Evolutionary conservation across 1,140 invertebrate genomes (phyloP), one percentile per base, ranked within the genome.

Genomic region (Thalassaphorura encarpata): DNA sequence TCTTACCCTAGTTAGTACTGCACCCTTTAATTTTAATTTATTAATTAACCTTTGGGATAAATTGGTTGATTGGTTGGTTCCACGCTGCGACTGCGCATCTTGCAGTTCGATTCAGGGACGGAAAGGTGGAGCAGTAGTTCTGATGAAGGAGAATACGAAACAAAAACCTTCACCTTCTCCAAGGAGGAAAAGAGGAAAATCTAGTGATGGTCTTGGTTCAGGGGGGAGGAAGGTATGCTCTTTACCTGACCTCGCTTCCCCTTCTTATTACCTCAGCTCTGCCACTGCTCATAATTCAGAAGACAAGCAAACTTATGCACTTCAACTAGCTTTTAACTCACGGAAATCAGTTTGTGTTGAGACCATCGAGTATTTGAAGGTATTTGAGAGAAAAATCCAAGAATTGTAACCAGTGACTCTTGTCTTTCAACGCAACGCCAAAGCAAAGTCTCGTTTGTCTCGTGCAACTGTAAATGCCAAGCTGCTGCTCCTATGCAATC

Each of bases 91-190:
- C 24, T 29, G 49, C 29, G 33, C 49, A 51, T n/a, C n/a, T n/a
- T 21, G 52, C 54, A 42, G 46, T 59, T 56, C 52, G 56, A 56
- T 42, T 58, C 53, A 19, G 23, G 53, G 52, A 55, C 53, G 55
- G 63, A 40, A 28, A 36, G 45, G 24, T 50, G 52, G 33, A 65
- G 48, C 33, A 60, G 54, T 60, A 65, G 63, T 56, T 65, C 63
- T 27, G 63, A 65, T 46, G 60, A 61, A 52, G 63, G 63, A 40
- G 60, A 62, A n/a, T 65, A 65, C 43, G 63, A 65, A 27, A 65
- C 55, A 27, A 60, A 60, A 45, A 56, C 42, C 47, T 40, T n/a
- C n/a, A n/a, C n/a, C n/a, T n/a, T 55, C 52, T 23, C 47, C 58
- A 49, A 21, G 19, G 18, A 28, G 33, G 26, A 33, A 27, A 42